Evolutionary conservation across 2,113 vertebrate species (phyloP).

Genomic region (Ciconia maguari): DNA sequence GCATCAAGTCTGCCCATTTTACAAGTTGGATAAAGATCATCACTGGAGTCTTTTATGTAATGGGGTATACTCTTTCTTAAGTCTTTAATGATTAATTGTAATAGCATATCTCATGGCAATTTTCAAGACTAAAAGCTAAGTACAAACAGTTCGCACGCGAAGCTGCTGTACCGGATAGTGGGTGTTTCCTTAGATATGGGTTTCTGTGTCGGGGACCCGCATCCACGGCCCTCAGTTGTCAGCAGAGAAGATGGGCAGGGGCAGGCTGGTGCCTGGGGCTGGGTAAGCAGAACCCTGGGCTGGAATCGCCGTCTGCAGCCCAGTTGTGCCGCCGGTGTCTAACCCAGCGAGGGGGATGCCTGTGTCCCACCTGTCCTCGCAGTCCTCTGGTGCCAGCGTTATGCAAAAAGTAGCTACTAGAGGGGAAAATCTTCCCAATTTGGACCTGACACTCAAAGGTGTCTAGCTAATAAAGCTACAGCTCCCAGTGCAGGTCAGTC

Average conservation of each 20-base stretch:
- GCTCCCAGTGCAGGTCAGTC: background rate
- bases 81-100: conserved; percentile 61
- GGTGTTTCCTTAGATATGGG: background rate
- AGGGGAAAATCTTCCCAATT: background rate
- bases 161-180: background rate
- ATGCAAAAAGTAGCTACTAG: rapidly evolving
- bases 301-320: background rate
- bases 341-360: rapidly evolving
- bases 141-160: background rate
- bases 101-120: conserved; percentile 43
- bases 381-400: background rate
- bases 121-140: conserved; percentile 53
- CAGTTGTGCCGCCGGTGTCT: too few species aligned
- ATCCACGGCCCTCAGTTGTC: background rate
- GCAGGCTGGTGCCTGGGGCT: background rate
- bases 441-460: background rate
- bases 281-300: background rate
- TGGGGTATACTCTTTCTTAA: conserved; percentile 37
- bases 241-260: background rate
- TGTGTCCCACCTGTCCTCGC: rapidly evolving
- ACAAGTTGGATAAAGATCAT: conserved; percentile 66
- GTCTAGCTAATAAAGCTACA: background rate
- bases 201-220: rapidly evolving
- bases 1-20: conserved; percentile 63
- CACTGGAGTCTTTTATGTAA: conserved; percentile 56